Percentiles rank a stretch among this genome's conserved stretches.
Conservation (phyloP, 2,797 vertebrate species). For the Hemibagrus guttatus region DNA sequence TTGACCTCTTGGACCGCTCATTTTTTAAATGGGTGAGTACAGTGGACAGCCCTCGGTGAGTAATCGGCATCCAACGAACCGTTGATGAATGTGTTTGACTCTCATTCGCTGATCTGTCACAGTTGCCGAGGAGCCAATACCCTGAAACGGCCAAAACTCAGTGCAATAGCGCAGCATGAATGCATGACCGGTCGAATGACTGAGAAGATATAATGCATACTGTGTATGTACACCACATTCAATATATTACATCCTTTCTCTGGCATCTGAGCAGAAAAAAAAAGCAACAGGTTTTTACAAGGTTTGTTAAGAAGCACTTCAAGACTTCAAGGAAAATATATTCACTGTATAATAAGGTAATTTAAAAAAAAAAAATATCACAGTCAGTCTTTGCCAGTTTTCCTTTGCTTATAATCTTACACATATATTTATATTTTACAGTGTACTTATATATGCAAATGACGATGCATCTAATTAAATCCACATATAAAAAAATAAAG, state of each 20-base stretch:
- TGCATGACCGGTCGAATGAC: not conserved
- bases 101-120: conserved; percentile 54
- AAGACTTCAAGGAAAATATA: not conserved
- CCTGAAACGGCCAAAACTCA: conserved; percentile 1
- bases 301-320: not conserved
- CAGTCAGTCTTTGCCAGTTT: not conserved
- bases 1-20: conserved; percentile 56
- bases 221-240: not conserved
- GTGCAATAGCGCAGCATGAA: not conserved
- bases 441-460: not conserved
- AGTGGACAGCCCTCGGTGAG: conserved; percentile 55
- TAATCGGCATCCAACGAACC: conserved; percentile 59
- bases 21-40: conserved; percentile 52
- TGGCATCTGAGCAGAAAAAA: not conserved
- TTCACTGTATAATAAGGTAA: too few species aligned
- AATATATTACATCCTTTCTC: not conserved
- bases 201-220: conserved; percentile 8
- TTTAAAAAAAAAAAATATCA: too few species aligned
- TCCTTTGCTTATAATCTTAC: not conserved
- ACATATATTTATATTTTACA: not conserved
- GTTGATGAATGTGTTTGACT: conserved; percentile 57
- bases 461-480: not conserved
- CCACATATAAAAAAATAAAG: not conserved
- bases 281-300: not conserved
- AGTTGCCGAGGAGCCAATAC: conserved; percentile 33